phyloP scores from a whole-genome alignment of 2,113 vertebrate genomes.

The Aptenodytes forsteri region DNA sequence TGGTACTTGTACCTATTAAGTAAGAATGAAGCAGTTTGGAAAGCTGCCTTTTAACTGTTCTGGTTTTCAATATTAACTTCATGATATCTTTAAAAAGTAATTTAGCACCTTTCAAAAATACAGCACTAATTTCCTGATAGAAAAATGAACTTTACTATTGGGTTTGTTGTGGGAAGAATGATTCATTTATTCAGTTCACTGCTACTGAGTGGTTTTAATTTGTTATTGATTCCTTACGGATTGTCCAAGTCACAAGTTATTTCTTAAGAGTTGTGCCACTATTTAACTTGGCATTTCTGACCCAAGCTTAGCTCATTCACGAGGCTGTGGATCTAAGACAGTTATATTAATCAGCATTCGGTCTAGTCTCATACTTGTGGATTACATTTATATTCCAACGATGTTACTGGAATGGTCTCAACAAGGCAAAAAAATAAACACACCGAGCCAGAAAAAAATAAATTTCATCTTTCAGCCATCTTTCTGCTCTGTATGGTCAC shows the following conservation, averaged over 20 bases:
- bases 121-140: slow-evolving; percentile 28
- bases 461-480: not conserved
- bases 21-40: not conserved
- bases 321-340: slow-evolving; percentile 33
- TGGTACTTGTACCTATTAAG: not conserved
- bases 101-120: slow-evolving; percentile 33
- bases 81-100: slow-evolving; percentile 23
- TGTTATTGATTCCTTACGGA: slow-evolving; percentile 52
- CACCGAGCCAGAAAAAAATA: not conserved
- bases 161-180: slow-evolving; percentile 46
- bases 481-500: not conserved
- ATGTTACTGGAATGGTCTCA: not conserved
- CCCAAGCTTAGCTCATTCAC: slow-evolving; percentile 31
- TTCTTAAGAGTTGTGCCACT: slow-evolving; percentile 54
- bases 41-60: not conserved
- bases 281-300: slow-evolving; percentile 63
- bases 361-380: slow-evolving; percentile 11
- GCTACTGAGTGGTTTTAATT: slow-evolving; percentile 60
- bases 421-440: not conserved
- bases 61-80: slow-evolving; percentile 23
- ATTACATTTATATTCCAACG: slow-evolving; percentile 4
- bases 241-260: slow-evolving; percentile 56
- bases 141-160: slow-evolving; percentile 38
- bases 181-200: slow-evolving; percentile 39
- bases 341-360: slow-evolving; percentile 35